Evolutionary conservation across 2,113 vertebrate species (phyloP).

Genomic region (Chrysochloris asiatica): DNA sequence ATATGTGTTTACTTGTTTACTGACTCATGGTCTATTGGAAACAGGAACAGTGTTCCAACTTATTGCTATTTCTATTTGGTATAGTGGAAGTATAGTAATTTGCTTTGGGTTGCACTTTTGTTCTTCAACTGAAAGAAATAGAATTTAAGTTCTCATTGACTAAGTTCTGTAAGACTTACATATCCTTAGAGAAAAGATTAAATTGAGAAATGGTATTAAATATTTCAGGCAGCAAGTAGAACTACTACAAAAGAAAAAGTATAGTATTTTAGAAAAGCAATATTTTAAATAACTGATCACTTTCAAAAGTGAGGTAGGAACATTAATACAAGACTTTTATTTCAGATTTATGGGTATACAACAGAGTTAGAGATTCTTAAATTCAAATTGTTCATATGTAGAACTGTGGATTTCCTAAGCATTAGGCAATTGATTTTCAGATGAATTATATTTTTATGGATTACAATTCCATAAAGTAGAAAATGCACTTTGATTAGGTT

Average conservation of each 20-base stretch:
- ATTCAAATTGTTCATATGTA: not conserved
- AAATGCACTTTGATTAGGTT: constrained; percentile 47
- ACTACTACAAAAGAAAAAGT: not conserved
- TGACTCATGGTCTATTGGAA: not conserved
- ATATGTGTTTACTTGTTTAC: constrained; percentile 22
- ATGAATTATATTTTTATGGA: constrained; percentile 28
- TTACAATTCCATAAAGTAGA: not conserved
- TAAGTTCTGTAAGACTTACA: constrained; percentile 36
- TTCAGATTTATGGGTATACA: not conserved
- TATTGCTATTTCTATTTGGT: constrained; percentile 11
- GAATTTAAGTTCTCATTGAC: constrained; percentile 29
- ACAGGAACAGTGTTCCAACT: not conserved
- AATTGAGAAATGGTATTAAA: not conserved
- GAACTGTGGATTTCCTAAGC: constrained; percentile 14
- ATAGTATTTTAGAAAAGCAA: constrained; percentile 35
- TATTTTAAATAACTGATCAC: not conserved
- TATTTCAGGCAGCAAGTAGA: not conserved
- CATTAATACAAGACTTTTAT: not conserved
- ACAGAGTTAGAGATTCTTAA: constrained; percentile 16
- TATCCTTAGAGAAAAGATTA: not conserved
- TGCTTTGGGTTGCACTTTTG: not conserved
- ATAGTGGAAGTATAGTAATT: not conserved
- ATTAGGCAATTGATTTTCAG: constrained; percentile 26
- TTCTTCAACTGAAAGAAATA: constrained; percentile 1
- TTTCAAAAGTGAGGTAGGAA: not conserved